A percentile compares a stretch with the other conserved stretches of the same genome.
phyloP scores from a whole-genome alignment of 1,140 invertebrate species.

The Cepaea nemoralis region DNA sequence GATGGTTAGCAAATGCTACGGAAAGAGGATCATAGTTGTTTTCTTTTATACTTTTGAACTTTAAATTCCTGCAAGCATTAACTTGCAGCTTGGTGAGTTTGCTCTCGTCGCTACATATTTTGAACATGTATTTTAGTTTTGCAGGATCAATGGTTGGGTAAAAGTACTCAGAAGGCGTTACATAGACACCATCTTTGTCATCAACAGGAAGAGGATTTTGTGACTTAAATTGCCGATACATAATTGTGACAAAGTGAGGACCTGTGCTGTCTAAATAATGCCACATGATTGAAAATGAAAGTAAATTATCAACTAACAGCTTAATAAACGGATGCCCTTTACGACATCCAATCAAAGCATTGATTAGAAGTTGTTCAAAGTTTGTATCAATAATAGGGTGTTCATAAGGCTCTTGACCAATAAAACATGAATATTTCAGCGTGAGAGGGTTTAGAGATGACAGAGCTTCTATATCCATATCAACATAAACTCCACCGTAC shows the following conservation, averaged over 20 bases:
- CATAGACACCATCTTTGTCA: conserved; percentile 51
- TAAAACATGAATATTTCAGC: conserved; percentile 62
- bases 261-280: conserved; percentile 67
- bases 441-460: conserved; percentile 58
- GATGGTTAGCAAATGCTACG: conserved; percentile 64
- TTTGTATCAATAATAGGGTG: conserved; percentile 65
- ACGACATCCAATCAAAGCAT: conserved; percentile 67
- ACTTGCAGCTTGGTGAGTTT: conserved; percentile 54
- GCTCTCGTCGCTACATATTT: conserved; percentile 52
- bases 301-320: conserved; percentile 58
- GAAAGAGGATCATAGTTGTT: conserved; percentile 49
- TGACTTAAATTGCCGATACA: conserved; percentile 54
- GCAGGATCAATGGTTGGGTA: conserved; percentile 65
- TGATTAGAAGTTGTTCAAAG: conserved; percentile 64
- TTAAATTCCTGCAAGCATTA: conserved; percentile 60
- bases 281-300: conserved; percentile 64
- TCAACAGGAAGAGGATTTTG: conserved; percentile 17
- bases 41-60: conserved; percentile 46
- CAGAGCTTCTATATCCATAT: conserved; percentile 68
- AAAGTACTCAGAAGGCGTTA: conserved; percentile 66
- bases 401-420: conserved; percentile 68
- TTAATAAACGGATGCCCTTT: conserved; percentile 67
- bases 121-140: conserved; percentile 58
- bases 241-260: conserved; percentile 64
- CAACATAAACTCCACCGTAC: conserved; percentile 67